phyloP scores from a whole-genome alignment of 92 coral and sea anemone genomes.

The Epizoanthus ramosus region DNA sequence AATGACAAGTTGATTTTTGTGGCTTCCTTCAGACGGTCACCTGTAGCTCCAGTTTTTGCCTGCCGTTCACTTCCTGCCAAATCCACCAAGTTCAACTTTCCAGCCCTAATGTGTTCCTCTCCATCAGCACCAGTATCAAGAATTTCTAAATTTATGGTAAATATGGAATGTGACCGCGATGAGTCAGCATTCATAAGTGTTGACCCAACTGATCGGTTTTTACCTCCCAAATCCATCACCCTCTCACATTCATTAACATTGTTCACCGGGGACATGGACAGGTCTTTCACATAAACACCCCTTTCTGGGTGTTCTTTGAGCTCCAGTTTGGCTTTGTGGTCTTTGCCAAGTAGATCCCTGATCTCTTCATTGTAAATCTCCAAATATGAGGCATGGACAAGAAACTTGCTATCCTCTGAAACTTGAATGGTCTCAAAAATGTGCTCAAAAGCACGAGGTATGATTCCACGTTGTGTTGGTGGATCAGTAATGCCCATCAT shows the following conservation, averaged over 20 bases:
- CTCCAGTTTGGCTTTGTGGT: constrained; percentile 85
- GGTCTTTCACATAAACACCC: constrained; percentile 95
- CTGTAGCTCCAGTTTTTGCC: constrained; percentile 96
- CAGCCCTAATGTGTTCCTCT: constrained; percentile 95
- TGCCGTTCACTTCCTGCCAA: constrained; percentile 99
- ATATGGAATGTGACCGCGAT: constrained; percentile 96
- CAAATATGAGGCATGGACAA: constrained; percentile 93
- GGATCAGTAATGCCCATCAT: constrained; percentile 98
- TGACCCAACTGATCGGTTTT: constrained; percentile 95
- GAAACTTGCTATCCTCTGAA: constrained; percentile 87
- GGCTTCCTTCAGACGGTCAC: constrained; percentile 95
- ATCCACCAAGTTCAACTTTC: constrained; percentile 95
- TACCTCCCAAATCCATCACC: constrained; percentile 96
- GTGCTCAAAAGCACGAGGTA: constrained; percentile 98
- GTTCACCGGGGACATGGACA: constrained; percentile 83
- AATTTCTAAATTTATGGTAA: constrained; percentile 89
- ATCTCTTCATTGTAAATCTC: constrained; percentile 99
- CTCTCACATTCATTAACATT: constrained; percentile 86
- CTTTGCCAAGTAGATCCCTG: constrained; percentile 91
- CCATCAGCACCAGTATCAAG: constrained; percentile 83
- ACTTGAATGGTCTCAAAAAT: constrained; percentile 93
- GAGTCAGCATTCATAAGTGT: constrained; percentile 99
- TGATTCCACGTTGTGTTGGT: constrained; percentile 87
- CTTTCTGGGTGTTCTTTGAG: constrained; percentile 96
- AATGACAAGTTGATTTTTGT: constrained; percentile 93